A percentile compares a stretch with the other conserved stretches of the same genome.
phyloP scores from a whole-genome alignment of 1,140 invertebrate species.

The Vanessa atalanta region DNA sequence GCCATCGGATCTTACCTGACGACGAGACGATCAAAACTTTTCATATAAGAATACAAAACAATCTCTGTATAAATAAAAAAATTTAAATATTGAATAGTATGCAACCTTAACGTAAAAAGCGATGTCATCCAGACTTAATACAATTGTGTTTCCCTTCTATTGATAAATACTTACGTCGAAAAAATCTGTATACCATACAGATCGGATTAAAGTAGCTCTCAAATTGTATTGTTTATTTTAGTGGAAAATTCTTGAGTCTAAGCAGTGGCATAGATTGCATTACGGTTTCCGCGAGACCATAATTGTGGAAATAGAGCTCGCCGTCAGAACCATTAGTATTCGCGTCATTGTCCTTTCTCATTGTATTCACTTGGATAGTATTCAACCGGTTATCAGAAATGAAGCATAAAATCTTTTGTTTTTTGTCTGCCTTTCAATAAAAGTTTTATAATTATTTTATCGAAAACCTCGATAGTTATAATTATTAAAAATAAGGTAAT shows the following conservation, averaged over 20 bases:
- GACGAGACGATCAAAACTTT: no score
- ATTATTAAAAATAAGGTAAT: neutral
- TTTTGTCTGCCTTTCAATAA: neutral
- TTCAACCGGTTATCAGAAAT: slow-evolving; percentile 6
- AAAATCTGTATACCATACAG: no score
- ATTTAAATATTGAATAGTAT: no score
- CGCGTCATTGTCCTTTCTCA: slow-evolving; percentile 43
- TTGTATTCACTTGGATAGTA: slow-evolving; percentile 23
- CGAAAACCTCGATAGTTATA: neutral
- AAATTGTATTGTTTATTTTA: neutral
- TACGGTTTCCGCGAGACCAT: slow-evolving; percentile 49
- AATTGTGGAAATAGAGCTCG: slow-evolving; percentile 47
- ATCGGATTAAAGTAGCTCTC: neutral
- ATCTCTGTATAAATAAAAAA: no score
- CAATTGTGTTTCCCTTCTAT: no score
- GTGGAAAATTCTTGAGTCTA: slow-evolving; percentile 25
- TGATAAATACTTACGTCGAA: no score
- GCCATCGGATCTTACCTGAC: no score
- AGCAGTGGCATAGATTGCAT: slow-evolving; percentile 50
- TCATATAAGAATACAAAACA: no score
- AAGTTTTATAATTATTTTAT: neutral
- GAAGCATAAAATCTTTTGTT: neutral
- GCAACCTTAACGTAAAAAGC: no score
- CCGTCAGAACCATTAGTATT: slow-evolving; percentile 47
- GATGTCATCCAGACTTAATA: no score